Conservation (phyloP, 2,797 vertebrate genomes). For the Urophycis tenuis region DNA sequence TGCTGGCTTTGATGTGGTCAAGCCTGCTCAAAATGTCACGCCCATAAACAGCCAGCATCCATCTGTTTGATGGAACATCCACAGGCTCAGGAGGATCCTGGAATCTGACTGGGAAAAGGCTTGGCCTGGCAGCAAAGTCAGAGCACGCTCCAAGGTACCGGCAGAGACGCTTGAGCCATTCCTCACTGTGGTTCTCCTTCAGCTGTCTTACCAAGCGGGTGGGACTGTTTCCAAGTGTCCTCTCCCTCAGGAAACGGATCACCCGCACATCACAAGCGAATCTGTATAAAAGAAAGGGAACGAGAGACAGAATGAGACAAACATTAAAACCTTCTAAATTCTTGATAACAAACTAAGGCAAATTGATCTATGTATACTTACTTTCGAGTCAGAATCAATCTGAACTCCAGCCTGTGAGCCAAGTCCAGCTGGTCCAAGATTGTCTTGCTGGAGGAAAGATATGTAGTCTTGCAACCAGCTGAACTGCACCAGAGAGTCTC, state of each 20-base stretch:
- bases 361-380: not conserved
- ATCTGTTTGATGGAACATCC: not conserved
- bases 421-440: conserved; percentile 24
- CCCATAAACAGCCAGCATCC: conserved; percentile 15
- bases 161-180: conserved; percentile 12
- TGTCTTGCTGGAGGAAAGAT: conserved; percentile 21
- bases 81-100: conserved; percentile 18
- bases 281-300: not conserved
- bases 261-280: conserved; percentile 29
- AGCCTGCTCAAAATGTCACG: conserved; percentile 5
- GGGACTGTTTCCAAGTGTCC: conserved; percentile 19
- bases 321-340: no score
- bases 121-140: not conserved
- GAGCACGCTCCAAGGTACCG: conserved; percentile 18
- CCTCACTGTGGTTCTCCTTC: conserved; percentile 20
- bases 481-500: conserved; percentile 26
- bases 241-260: conserved; percentile 16
- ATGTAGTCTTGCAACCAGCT: not conserved
- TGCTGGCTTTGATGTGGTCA: conserved; percentile 4
- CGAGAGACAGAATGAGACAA: not conserved
- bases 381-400: conserved; percentile 18
- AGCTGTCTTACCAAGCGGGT: conserved; percentile 15
- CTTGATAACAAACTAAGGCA: not conserved
- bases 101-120: conserved; percentile 9
- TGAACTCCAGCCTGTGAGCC: conserved; percentile 11